Conservation (phyloP, 2,797 vertebrate genomes). For the Ctenochaetus hawaiiensis region DNA sequence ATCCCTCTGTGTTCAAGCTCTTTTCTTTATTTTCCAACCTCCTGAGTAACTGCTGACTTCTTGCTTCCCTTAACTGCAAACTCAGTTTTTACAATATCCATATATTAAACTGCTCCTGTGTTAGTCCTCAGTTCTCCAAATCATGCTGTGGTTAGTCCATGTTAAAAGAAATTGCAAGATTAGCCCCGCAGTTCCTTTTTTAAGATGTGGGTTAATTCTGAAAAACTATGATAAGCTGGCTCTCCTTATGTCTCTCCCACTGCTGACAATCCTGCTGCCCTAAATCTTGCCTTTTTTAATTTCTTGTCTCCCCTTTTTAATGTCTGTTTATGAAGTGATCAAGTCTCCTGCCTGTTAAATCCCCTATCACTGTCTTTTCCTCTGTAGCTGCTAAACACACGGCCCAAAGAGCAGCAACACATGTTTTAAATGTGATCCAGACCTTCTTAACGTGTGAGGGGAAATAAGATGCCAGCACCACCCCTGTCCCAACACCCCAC, state of each 20-base stretch:
- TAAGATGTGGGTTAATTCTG: slow-evolving; percentile 9
- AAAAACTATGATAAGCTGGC: slow-evolving; percentile 14
- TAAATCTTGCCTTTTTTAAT: slow-evolving; percentile 41
- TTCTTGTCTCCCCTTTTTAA: slow-evolving; percentile 41
- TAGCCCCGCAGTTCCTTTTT: slow-evolving; percentile 31
- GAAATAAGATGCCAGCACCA: slow-evolving; percentile 65
- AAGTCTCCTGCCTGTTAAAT: slow-evolving; percentile 51
- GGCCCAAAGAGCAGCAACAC: slow-evolving; percentile 83
- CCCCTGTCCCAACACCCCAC: slow-evolving; percentile 59
- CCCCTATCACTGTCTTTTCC: slow-evolving; percentile 56
- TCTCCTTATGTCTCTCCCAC: slow-evolving; percentile 28
- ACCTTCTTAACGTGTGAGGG: slow-evolving; percentile 84
- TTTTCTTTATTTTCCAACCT: slow-evolving; percentile 11
- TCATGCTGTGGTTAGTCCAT: slow-evolving; percentile 10
- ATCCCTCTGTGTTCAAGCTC: slow-evolving; percentile 22
- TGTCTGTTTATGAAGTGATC: slow-evolving; percentile 51
- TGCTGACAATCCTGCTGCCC: slow-evolving; percentile 40
- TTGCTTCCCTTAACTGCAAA: background rate
- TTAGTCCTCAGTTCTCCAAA: slow-evolving; percentile 19
- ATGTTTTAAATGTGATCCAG: slow-evolving; percentile 98
- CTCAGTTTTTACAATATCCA: slow-evolving; percentile 23
- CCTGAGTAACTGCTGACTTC: slow-evolving; percentile 2
- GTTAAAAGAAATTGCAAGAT: slow-evolving; percentile 23
- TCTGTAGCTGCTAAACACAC: slow-evolving; percentile 61
- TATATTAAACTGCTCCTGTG: slow-evolving; percentile 15